Percentiles rank a stretch among this genome's conserved stretches.
Evolutionary conservation across 2,888 invertebrate genomes (phyloP).

Genomic region (Sabatieria punctata): DNA sequence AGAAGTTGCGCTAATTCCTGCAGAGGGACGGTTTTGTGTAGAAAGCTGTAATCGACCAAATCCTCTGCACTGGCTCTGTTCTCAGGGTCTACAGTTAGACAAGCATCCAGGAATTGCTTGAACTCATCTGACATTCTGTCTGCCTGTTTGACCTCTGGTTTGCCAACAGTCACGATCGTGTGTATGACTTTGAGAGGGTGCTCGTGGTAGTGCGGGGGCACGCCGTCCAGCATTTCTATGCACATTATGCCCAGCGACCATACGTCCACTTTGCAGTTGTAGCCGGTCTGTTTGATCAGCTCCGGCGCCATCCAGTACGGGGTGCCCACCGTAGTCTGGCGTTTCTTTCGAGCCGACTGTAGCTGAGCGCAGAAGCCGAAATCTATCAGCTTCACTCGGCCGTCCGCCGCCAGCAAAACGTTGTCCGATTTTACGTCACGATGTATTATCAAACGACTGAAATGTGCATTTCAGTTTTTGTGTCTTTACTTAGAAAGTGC

Average conservation of each 20-base stretch:
- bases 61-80: slow-evolving; percentile 72
- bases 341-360: slow-evolving; percentile 65
- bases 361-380: slow-evolving; percentile 98
- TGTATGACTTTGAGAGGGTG: slow-evolving; percentile 62
- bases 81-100: slow-evolving; percentile 57
- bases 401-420: slow-evolving; percentile 64
- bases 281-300: slow-evolving; percentile 33
- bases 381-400: slow-evolving; percentile 45
- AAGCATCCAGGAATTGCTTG: slow-evolving; percentile 25
- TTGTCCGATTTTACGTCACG: slow-evolving; percentile 96
- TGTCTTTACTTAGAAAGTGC: no score
- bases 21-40: slow-evolving; percentile 61
- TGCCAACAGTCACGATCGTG: slow-evolving; percentile 81
- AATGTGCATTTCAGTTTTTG: no score
- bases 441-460: slow-evolving; percentile 58
- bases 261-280: slow-evolving; percentile 47
- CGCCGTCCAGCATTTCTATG: slow-evolving; percentile 85
- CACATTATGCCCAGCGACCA: slow-evolving; percentile 88
- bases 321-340: slow-evolving; percentile 95
- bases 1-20: no score
- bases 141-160: slow-evolving; percentile 72
- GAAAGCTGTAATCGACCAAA: slow-evolving; percentile 67
- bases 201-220: slow-evolving; percentile 84
- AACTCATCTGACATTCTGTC: slow-evolving; percentile 56
- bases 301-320: slow-evolving; percentile 94